Base-by-base conservation (phyloP, 2,113 vertebrate genomes). In the Sclerurus mexicanus region DNA sequence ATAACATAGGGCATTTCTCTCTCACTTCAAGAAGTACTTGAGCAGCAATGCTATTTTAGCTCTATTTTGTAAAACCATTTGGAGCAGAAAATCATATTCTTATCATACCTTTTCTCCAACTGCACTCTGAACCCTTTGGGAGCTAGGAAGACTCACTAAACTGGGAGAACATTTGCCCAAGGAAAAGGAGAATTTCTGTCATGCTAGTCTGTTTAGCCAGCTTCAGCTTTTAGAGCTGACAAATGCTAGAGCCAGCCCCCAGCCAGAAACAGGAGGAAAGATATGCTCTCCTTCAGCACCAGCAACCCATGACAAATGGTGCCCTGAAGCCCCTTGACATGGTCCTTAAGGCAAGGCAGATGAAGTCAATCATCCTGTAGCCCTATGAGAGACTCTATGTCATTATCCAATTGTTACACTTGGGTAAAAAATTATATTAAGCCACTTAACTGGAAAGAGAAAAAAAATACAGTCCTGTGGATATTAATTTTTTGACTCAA, bases 231-330 rank as follows among this genome's bases (percentile, higher is more conserved):
- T 37, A 72, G 33, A 72, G 14, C 8, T 23, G 16, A 52, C 31
- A 55, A 62, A 47, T 12, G 8, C 50, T 35, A 31, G 9, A 75
- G 67, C 31, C 62, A 60, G 35, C 30, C 47, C 25, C n/a, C 68
- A 53, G 13, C 24, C 72, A 50, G 33, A 27, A 85, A 85, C 12
- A 44, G 64, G 59, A 63, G 21, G 24, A 33, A 31, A 68, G 60
- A 78, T 9, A 12, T 55, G 74, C 23, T 77, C 49, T 50, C 28
- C 75, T 56, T 60, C 53, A 76, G 40, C 53, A 85, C 50, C 30
- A 62, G 47, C 1, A 1, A 50, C 63, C 21, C 22, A 55, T 0
- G 1, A 59, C n/a, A 88, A 89, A 11, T 7, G 3, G 49, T 73
- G 12, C 49, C 31, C 55, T 63, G 39, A 49, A 91, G 22, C 2